These are phyloP conservation scores for Parazoanthus swiftii DNA, from an alignment of 92 coral and sea anemone genomes.

Conservation along the genomic window DNA sequence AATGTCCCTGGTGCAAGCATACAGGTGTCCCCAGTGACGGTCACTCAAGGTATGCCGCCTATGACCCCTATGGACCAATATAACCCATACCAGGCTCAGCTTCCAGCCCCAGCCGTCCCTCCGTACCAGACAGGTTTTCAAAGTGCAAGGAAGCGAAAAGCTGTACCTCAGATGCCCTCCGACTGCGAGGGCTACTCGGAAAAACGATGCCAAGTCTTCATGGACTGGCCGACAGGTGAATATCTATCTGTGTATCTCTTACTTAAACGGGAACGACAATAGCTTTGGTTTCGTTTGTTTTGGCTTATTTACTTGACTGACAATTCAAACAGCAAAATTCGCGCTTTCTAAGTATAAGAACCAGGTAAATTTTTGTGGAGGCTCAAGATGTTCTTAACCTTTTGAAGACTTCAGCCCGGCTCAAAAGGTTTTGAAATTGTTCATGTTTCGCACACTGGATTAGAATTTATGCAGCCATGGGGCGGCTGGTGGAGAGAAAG, in stretches of 20 bases:
- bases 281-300: too few relatives aligned
- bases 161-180: conserved; percentile 57
- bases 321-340: too few relatives aligned
- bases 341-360: too few relatives aligned
- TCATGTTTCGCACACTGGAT: too few relatives aligned
- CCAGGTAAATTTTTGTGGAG: too few relatives aligned
- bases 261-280: too few relatives aligned
- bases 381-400: too few relatives aligned
- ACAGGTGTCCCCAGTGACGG: conserved; percentile 56
- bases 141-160: conserved; percentile 19
- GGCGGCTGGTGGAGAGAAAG: too few relatives aligned
- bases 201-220: conserved; percentile 71
- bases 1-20: conserved; percentile 62
- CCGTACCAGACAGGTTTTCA: conserved; percentile 35
- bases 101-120: conserved; percentile 4
- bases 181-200: conserved; percentile 68
- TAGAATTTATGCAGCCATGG: too few relatives aligned
- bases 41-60: conserved; percentile 28
- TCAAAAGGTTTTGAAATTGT: too few relatives aligned
- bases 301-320: too few relatives aligned
- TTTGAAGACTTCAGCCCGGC: too few relatives aligned
- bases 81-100: conserved; percentile 36
- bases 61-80: conserved; percentile 25
- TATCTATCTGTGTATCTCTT: background rate
- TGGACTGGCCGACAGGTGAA: conserved; percentile 91